These are phyloP conservation scores for Ptychochromis oligacanthus DNA, from an alignment of 2,113 vertebrate species.

Conservation along the genomic window DNA sequence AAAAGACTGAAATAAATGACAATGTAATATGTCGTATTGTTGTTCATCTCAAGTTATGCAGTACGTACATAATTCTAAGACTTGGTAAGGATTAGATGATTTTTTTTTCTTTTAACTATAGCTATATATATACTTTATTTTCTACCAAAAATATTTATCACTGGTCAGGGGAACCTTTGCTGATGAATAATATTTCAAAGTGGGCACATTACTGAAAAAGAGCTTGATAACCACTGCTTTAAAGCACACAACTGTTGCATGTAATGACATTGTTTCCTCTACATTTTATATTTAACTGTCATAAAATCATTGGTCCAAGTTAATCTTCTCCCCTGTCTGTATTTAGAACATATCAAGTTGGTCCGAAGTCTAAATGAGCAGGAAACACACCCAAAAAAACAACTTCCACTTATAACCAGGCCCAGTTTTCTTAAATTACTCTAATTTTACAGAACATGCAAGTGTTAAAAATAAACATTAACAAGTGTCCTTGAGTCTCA, in stretches of 20 bases:
- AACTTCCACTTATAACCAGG: neutral
- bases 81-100: too few species aligned
- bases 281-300: conserved; percentile 43
- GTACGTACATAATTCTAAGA: too few species aligned
- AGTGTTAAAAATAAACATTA: conserved; percentile 61
- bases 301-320: conserved; percentile 26
- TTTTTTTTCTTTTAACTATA: too few species aligned
- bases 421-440: conserved; percentile 13
- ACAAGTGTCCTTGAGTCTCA: conserved; percentile 31
- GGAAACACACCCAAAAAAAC: conserved; percentile 8
- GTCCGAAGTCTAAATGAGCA: conserved; percentile 24
- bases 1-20: too few species aligned
- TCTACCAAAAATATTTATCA: neutral
- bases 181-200: too few species aligned
- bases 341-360: conserved; percentile 31
- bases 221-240: too few species aligned
- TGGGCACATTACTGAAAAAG: too few species aligned
- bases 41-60: too few species aligned
- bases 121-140: neutral
- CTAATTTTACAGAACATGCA: conserved; percentile 46
- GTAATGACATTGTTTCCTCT: conserved; percentile 18
- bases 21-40: too few species aligned
- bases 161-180: neutral
- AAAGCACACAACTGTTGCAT: neutral
- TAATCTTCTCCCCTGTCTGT: conserved; percentile 2